These are phyloP conservation scores for Oryctes rhinoceros DNA, from an alignment of 1,140 invertebrate species.

Conservation along the genomic window DNA sequence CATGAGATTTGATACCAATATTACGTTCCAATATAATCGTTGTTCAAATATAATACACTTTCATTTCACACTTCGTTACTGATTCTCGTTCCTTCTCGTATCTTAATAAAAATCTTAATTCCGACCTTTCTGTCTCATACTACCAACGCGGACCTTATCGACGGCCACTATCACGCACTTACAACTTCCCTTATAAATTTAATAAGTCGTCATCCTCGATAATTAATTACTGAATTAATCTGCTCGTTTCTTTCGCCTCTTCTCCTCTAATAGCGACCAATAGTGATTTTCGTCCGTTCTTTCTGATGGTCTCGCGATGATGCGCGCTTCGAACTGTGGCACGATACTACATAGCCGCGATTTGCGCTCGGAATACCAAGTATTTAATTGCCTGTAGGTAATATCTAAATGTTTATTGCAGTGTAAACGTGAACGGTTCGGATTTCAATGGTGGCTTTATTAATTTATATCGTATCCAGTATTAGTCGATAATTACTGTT, in stretches of 20 bases:
- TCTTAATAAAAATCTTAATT: conserved; percentile 38
- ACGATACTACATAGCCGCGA: neutral
- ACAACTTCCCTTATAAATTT: conserved; percentile 36
- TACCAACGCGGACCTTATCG: neutral
- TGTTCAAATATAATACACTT: conserved; percentile 32
- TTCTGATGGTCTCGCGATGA: neutral
- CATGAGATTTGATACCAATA: conserved; percentile 1
- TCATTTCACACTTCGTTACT: conserved; percentile 36
- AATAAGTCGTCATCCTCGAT: conserved; percentile 32
- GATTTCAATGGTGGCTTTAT: conserved; percentile 23
- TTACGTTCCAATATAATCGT: conserved; percentile 33
- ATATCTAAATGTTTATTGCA: conserved; percentile 35
- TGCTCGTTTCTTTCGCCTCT: conserved; percentile 11
- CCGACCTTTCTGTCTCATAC: conserved; percentile 24
- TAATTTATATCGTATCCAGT: conserved; percentile 31
- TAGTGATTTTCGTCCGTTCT: conserved; percentile 12
- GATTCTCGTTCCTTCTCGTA: conserved; percentile 18
- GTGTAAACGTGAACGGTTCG: conserved; percentile 20
- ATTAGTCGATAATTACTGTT: conserved; percentile 29
- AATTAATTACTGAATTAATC: conserved; percentile 37
- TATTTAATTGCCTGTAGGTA: conserved; percentile 30
- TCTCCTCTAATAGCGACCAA: neutral
- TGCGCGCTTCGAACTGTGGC: neutral
- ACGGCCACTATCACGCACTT: conserved; percentile 27
- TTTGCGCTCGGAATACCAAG: neutral